These are phyloP conservation scores for Corythaixoides concolor DNA, from an alignment of 2,113 vertebrate species.

Conservation along the genomic window DNA sequence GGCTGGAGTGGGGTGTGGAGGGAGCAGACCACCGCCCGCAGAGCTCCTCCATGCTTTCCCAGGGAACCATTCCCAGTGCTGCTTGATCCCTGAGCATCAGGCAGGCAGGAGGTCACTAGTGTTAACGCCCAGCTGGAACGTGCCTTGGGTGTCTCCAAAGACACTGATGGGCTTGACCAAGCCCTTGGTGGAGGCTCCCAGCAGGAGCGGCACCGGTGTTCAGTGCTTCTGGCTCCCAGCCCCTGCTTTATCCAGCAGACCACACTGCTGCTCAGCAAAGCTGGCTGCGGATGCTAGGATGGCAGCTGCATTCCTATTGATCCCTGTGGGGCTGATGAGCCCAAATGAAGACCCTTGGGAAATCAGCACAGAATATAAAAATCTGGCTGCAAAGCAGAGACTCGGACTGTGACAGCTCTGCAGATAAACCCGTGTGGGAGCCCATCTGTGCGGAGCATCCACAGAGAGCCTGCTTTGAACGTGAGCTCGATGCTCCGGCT, in stretches of 20 bases:
- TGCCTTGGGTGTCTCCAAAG: not conserved
- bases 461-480: not conserved
- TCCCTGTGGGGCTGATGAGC: constrained; percentile 47
- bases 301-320: constrained; percentile 55
- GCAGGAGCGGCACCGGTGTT: not conserved
- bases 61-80: not conserved
- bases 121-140: not conserved
- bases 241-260: constrained; percentile 1
- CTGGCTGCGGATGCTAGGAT: constrained; percentile 23
- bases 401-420: not conserved
- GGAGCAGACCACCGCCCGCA: fast-evolving
- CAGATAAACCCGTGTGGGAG: not conserved
- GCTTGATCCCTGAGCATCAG: not conserved
- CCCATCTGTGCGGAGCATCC: not conserved
- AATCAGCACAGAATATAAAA: constrained; percentile 40
- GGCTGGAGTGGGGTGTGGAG: not conserved
- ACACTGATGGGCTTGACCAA: not conserved
- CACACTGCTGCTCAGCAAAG: constrained; percentile 16
- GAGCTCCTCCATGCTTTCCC: not conserved
- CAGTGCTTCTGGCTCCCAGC: not conserved
- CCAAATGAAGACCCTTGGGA: constrained; percentile 48
- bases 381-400: not conserved
- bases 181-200: not conserved
- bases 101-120: fast-evolving
- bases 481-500: not conserved